These are phyloP conservation scores for Tupaia chinensis DNA, from an alignment of 2,113 vertebrate species.

Conservation along the genomic window DNA sequence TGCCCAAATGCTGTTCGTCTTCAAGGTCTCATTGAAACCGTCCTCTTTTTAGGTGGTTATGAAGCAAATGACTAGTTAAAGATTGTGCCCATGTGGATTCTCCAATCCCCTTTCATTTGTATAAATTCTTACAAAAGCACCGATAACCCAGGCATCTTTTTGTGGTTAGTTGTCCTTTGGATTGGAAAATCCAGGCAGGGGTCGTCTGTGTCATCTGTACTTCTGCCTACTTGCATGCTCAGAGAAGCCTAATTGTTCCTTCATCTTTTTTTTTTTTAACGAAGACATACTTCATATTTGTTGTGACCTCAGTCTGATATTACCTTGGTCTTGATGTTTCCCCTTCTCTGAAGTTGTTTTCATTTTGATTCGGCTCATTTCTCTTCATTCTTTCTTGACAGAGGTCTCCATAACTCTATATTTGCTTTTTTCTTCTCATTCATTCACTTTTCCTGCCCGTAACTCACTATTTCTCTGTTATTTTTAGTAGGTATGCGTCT, in stretches of 20 bases:
- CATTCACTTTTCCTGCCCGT: not conserved
- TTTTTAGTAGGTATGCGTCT: not conserved
- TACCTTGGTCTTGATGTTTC: not conserved
- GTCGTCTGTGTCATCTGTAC: fast-evolving
- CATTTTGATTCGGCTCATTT: not conserved
- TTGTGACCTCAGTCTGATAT: not conserved
- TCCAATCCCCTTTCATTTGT: not conserved
- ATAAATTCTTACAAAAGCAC: not conserved
- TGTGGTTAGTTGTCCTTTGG: not conserved
- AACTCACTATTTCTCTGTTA: not conserved
- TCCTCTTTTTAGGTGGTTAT: not conserved
- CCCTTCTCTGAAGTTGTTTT: not conserved
- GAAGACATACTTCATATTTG: not conserved
- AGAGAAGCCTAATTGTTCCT: not conserved
- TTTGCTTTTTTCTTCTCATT: not conserved
- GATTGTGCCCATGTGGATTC: not conserved
- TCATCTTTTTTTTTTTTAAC: not conserved
- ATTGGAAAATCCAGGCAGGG: not conserved
- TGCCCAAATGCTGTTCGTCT: fast-evolving
- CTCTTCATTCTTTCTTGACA: fast-evolving
- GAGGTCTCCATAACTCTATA: not conserved
- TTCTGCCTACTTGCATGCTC: not conserved
- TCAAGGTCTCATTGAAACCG: not conserved
- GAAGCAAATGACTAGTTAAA: not conserved
- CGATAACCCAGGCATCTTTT: not conserved